Evolutionary conservation across 2,113 vertebrate genomes (phyloP).

Genomic region (Poeciliopsis prolifica): DNA sequence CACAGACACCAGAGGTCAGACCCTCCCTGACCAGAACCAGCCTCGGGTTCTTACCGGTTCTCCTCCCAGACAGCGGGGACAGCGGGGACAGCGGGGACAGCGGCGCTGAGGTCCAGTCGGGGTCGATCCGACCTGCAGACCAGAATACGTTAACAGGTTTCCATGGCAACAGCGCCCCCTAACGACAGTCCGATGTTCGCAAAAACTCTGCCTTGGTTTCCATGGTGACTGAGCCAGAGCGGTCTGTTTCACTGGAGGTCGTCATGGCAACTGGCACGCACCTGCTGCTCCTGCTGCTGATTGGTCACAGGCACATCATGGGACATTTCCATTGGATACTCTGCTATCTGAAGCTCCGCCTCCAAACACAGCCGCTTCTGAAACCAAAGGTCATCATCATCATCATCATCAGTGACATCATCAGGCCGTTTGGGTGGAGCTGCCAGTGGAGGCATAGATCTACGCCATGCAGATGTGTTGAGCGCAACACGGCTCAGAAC

Average conservation of each 20-base stretch:
- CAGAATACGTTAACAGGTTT: neutral
- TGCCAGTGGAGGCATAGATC: too few species aligned
- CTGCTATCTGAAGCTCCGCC: slow-evolving; percentile 27
- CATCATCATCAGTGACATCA: neutral
- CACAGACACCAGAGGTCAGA: too few species aligned
- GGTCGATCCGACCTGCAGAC: neutral
- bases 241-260: neutral
- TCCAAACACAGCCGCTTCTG: slow-evolving; percentile 62
- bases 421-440: neutral
- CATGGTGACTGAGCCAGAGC: neutral
- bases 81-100: slow-evolving; percentile 60
- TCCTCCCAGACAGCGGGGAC: slow-evolving; percentile 60
- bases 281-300: slow-evolving; percentile 43
- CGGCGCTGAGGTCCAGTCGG: slow-evolving; percentile 9
- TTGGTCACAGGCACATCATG: neutral
- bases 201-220: neutral
- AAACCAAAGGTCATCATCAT: slow-evolving; percentile 11
- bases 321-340: slow-evolving; percentile 55
- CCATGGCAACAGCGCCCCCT: slow-evolving; percentile 10
- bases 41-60: slow-evolving; percentile 47
- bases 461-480: too few species aligned
- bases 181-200: neutral
- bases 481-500: neutral
- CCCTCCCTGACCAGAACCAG: neutral
- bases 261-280: slow-evolving; percentile 5